Base-by-base conservation (phyloP, 2,888 invertebrate species). In the Aporophyla lueneburgensis region DNA sequence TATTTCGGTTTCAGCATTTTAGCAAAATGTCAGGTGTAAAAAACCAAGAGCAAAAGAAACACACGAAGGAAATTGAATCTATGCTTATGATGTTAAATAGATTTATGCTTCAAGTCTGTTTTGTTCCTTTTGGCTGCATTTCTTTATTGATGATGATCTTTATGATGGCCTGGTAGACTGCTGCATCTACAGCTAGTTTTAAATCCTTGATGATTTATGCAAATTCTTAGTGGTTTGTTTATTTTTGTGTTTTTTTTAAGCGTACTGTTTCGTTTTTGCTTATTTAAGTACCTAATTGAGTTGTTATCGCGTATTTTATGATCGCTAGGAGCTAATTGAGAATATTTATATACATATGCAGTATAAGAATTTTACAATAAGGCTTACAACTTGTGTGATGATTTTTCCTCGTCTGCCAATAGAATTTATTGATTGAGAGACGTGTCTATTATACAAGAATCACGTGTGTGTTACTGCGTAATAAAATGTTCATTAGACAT, bases 361-460 rank as follows among this genome's bases (percentile, higher is more conserved):
- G 51, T 46, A 53, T 46, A 58, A 78, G 43, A 79, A 62, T 61
- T 80, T 27, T 76, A 61, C 46, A 46, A 27, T 40, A 59, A n/a
- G 16, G 5, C 40, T 61, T 6, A 54, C n/a, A 46, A 24, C 40
- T 40, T 63, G 33, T 51, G 40, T 49, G n/a, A 81, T 61, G 27
- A 54, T 27, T 75, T 81, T 78, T 66, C 65, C 82, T 81, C 24
- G 5, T 54, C 14, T 51, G 27, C 21, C 54, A 27, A 49, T 43
- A 49, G n/a, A 76, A 75, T 78, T 74, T 58, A 81, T 81, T 74
- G 59, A 65, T 78, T 76, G 19, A 65, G 19, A 77, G 24, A 59
- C 58, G n/a, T 53, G 16, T n/a, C 27, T 53, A 62, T 33, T 49
- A 54, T 72, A 21, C 74, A 59, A 65, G 24, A 19, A 27, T 16